Base-by-base conservation (phyloP, 2,888 invertebrate species). In the Andrena praecox region DNA sequence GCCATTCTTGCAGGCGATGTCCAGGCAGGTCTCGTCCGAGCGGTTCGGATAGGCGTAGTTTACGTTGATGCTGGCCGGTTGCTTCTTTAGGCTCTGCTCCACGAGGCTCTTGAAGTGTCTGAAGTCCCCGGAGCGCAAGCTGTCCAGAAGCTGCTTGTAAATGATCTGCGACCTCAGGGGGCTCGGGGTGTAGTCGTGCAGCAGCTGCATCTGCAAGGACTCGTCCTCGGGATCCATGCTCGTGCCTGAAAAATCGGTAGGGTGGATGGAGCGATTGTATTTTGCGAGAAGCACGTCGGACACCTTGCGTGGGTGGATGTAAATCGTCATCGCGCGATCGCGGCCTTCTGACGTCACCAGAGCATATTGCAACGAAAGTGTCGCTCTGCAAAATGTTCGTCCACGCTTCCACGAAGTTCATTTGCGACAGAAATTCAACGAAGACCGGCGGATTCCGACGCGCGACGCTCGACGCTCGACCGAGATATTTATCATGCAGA, bases 1-100 rank as follows among this genome's bases (percentile, higher is more conserved):
- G 59, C 95, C 95, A 81, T 95, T 94, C 0, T 94, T 94, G 35
- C 95, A 94, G 3, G 96, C 96, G 16, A 96, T 92, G 85, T 96
- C 96, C 24, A 96, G 94, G 81, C 95, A 95, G 1, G 96, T 95
- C 91, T 96, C 96, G 84, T 95, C 94, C 84, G 95, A 95, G 0
- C 95, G 96, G 80, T 95, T 94, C 29, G 95, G 94, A 85, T 96
- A 96, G 56, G 95, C 94, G 88, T 95, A 91, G 88, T 96, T 95
- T 2, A 96, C 90, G 80, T 96, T 94, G 12, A 95, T 68, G n/a
- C 42, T 56, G 0, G 81, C 50, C 0, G 83, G 69, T 5, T 80
- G 77, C 7, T 79, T 85, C 2, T 68, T 81, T 1, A 89, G 64
- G 1, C 62, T 80, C 1, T 87, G 79, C 4, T 81, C 86, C 0